Evolutionary conservation across 2,113 vertebrate species (phyloP).

Genomic region (Collichthys lucidus): DNA sequence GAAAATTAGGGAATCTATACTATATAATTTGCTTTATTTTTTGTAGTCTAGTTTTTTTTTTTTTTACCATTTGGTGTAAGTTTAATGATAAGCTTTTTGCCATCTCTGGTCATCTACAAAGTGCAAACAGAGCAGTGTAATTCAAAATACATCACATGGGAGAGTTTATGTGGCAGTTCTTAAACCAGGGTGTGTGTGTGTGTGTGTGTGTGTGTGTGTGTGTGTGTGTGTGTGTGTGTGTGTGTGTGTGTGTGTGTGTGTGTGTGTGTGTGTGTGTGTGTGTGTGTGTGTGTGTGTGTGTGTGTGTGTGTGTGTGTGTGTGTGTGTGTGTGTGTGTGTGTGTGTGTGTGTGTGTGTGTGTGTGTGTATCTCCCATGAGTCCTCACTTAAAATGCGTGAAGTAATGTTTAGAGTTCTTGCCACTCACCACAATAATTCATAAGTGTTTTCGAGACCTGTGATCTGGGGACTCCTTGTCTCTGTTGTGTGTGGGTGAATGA

Average conservation of each 20-base stretch:
- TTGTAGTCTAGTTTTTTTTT: background rate
- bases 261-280: too few species aligned
- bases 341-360: slow-evolving; percentile 18
- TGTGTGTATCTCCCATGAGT: slow-evolving; percentile 50
- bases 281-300: slow-evolving; percentile 34
- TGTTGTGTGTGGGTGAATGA: background rate
- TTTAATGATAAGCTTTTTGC: background rate
- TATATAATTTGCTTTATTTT: background rate
- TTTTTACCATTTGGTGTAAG: background rate
- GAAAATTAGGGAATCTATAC: background rate
- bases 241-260: too few species aligned
- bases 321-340: slow-evolving; percentile 42
- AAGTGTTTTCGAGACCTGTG: slow-evolving; percentile 59
- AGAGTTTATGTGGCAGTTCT: slow-evolving; percentile 65
- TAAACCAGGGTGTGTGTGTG: slow-evolving; percentile 30
- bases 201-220: slow-evolving; percentile 32
- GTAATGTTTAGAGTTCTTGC: slow-evolving; percentile 61
- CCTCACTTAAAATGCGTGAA: slow-evolving; percentile 67
- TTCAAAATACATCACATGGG: slow-evolving; percentile 50
- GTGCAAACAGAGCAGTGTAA: slow-evolving; percentile 28
- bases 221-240: slow-evolving; percentile 35
- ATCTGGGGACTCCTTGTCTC: slow-evolving; percentile 33
- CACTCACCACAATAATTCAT: slow-evolving; percentile 64
- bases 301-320: slow-evolving; percentile 18
- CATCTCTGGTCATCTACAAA: slow-evolving; percentile 5